A percentile compares a stretch with the other conserved stretches of the same genome.
Evolutionary conservation across 2,888 invertebrate genomes (phyloP).

Genomic region (Lymantria dispar): DNA sequence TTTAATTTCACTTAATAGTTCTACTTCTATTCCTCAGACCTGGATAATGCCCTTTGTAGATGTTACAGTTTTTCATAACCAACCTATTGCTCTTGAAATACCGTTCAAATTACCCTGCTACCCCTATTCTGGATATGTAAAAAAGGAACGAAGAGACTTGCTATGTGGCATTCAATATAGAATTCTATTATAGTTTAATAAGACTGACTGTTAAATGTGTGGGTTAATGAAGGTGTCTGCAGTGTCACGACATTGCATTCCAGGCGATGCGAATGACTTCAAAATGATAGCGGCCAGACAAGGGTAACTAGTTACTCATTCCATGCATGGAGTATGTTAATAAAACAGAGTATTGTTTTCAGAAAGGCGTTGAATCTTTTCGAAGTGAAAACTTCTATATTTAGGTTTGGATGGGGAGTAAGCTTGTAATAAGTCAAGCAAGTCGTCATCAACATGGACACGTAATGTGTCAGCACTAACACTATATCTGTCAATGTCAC

Average conservation of each 20-base stretch:
- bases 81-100: slow-evolving; percentile 52
- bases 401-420: too few species aligned
- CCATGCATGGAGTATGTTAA: slow-evolving; percentile 29
- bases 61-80: slow-evolving; percentile 49
- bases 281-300: slow-evolving; percentile 78
- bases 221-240: slow-evolving; percentile 23
- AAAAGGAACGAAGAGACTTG: slow-evolving; percentile 28
- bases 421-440: too few species aligned
- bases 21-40: slow-evolving; percentile 44
- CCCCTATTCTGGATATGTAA: background rate
- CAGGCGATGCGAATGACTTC: slow-evolving; percentile 74
- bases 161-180: slow-evolving; percentile 6
- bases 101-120: slow-evolving; percentile 51
- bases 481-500: too few species aligned
- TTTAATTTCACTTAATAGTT: slow-evolving; percentile 39
- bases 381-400: too few species aligned
- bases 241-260: slow-evolving; percentile 78
- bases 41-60: slow-evolving; percentile 64
- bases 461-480: too few species aligned
- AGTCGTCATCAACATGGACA: too few species aligned
- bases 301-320: slow-evolving; percentile 65
- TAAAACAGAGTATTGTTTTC: slow-evolving; percentile 18
- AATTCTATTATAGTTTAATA: slow-evolving; percentile 5
- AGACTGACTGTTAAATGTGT: slow-evolving; percentile 25
- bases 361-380: background rate